These are phyloP conservation scores for Dolomedes plantarius DNA, from an alignment of 2,888 invertebrate species.

Conservation along the genomic window DNA sequence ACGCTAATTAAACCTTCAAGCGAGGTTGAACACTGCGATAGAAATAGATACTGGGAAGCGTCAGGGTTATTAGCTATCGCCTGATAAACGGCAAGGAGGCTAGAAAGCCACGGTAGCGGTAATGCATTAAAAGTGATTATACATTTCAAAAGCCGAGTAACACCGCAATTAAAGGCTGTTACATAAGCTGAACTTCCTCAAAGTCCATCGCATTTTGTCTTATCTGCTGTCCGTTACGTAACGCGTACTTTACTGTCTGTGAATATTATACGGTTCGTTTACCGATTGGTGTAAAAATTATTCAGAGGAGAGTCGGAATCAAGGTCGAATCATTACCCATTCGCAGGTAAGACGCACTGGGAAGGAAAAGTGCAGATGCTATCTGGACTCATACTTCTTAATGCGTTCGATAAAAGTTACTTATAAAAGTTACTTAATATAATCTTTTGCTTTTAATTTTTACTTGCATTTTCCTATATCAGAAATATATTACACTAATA, in stretches of 20 bases:
- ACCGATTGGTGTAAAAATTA: not conserved
- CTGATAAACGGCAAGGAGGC: too few relatives aligned
- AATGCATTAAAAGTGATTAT: not conserved
- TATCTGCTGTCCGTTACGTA: not conserved
- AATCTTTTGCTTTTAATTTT: too few relatives aligned
- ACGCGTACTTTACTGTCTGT: not conserved
- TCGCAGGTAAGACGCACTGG: not conserved
- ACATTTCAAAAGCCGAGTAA: not conserved
- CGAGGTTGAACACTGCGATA: too few relatives aligned
- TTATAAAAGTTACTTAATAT: too few relatives aligned
- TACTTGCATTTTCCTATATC: too few relatives aligned
- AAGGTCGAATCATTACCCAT: not conserved
- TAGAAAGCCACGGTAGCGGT: too few relatives aligned
- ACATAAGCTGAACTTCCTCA: not conserved
- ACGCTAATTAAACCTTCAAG: too few relatives aligned
- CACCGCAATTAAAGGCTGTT: not conserved
- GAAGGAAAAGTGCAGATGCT: not conserved
- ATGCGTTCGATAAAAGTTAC: too few relatives aligned
- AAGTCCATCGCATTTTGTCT: not conserved
- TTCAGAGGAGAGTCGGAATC: not conserved
- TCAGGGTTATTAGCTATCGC: too few relatives aligned
- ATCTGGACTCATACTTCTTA: too few relatives aligned
- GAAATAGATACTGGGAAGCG: too few relatives aligned
- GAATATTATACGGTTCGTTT: conserved; percentile 6
- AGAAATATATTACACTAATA: too few relatives aligned